Evolutionary conservation across 2,888 invertebrate species (phyloP).

Genomic region (Leuctra nigra): DNA sequence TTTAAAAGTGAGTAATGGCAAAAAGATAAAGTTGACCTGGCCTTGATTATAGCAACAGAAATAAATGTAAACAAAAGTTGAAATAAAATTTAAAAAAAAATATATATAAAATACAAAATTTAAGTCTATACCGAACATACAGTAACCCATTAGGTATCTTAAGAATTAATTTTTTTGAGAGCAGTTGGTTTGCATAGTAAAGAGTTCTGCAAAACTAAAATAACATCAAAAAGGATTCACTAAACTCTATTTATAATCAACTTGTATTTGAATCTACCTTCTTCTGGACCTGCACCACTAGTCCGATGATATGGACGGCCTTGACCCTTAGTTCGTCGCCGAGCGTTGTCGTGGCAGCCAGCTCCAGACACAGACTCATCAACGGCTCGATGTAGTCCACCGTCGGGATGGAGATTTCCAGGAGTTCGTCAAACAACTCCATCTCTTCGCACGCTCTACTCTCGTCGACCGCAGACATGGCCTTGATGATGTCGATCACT

Average conservation of each 20-base stretch:
- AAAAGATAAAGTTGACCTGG: too few relatives aligned
- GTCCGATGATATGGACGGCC: slow-evolving; percentile 56
- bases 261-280: slow-evolving; percentile 46
- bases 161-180: too few relatives aligned
- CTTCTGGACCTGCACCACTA: slow-evolving; percentile 60
- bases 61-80: too few relatives aligned
- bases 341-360: slow-evolving; percentile 50
- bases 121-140: too few relatives aligned
- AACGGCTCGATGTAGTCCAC: slow-evolving; percentile 56
- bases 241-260: slow-evolving; percentile 4
- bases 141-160: too few relatives aligned
- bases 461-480: slow-evolving; percentile 48
- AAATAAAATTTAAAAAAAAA: too few relatives aligned
- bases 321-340: slow-evolving; percentile 59
- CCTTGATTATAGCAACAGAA: too few relatives aligned
- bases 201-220: too few relatives aligned
- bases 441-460: slow-evolving; percentile 55
- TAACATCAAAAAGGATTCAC: too few relatives aligned
- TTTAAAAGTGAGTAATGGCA: too few relatives aligned
- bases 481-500: slow-evolving; percentile 53
- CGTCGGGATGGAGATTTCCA: slow-evolving; percentile 51
- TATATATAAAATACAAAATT: too few relatives aligned
- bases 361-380: slow-evolving; percentile 58
- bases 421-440: slow-evolving; percentile 57
- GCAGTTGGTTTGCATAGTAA: too few relatives aligned